Evolutionary conservation across 1,140 invertebrate species (phyloP).

Genomic region (Lasaia peninsularis): DNA sequence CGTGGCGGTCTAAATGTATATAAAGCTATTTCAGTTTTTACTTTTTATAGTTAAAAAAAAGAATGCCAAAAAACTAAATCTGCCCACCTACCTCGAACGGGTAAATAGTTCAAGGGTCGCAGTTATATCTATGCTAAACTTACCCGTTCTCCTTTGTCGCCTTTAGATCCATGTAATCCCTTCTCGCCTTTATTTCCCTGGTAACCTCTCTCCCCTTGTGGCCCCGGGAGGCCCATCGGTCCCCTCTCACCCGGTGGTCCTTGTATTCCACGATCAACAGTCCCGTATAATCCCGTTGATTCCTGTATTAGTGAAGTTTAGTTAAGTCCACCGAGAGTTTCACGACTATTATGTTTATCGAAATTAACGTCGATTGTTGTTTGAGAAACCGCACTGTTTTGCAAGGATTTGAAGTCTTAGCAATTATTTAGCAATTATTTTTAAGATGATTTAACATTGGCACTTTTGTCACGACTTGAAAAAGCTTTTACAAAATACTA

Average conservation of each 20-base stretch:
- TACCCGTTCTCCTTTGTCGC: constrained; percentile 83
- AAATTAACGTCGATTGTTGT: not conserved
- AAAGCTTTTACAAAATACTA: too few relatives aligned
- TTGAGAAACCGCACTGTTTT: not conserved
- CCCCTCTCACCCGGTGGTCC: constrained; percentile 84
- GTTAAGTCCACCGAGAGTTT: not conserved
- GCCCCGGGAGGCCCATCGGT: constrained; percentile 80
- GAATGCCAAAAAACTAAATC: not conserved
- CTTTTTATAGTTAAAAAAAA: too few relatives aligned
- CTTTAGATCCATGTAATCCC: constrained; percentile 83
- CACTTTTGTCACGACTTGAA: too few relatives aligned
- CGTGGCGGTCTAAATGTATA: too few relatives aligned
- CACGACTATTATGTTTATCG: constrained; percentile 1
- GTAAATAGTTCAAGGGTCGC: constrained; percentile 14
- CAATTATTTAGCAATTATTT: too few relatives aligned
- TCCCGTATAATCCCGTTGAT: constrained; percentile 76
- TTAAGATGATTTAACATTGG: too few relatives aligned
- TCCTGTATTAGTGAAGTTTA: constrained; percentile 51
- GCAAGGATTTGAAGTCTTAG: not conserved
- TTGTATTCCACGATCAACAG: constrained; percentile 80
- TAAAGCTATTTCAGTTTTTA: too few relatives aligned
- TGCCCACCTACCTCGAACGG: not conserved
- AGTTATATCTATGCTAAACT: constrained; percentile 30
- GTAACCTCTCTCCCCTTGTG: constrained; percentile 82
- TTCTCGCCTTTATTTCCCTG: constrained; percentile 81